Base-by-base conservation (phyloP, 2,797 vertebrate genomes). In the Valencia hispanica region DNA sequence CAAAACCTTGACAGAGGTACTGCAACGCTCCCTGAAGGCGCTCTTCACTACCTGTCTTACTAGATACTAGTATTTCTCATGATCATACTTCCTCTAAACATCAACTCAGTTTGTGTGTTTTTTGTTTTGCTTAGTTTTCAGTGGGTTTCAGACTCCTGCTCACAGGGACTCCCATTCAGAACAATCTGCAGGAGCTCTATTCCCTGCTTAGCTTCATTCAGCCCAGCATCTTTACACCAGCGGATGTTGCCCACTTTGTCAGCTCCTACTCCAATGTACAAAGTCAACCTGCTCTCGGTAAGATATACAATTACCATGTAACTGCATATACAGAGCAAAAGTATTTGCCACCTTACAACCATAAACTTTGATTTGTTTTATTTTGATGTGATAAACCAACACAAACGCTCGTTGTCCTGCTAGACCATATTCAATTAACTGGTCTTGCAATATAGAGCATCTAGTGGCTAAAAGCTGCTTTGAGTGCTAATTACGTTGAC, bases 101-200 rank as follows among this genome's bases (percentile, higher is more conserved):
- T 41, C 65, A 53, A 22, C 0, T 5, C 2, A 12, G 12, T 72
- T 65, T 57, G 5, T 41, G 34, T 68, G 10, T 72, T 1, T 1
- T 0, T 74, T 63, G n/a, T 72, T 32, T 70, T 27, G 25, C 84
- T 81, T 80, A 99, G 97, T 97, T 98, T 83, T 95, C 96, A 39
- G 80, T 95, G 61, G 93, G 92, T 47, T 99, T 98, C 91, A 93
- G 87, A 66, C 92, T 99, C 51, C 93, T 99, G 71, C 91, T 99
- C 81, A 99, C 97, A 0, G 98, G 98, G 51, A 99, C 97, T 5
- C 97, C 97, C 10, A 93, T 99, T 87, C 98, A 99, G 95, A 99
- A 99, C 92, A 97, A 92, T 88, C 95, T 99, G 7, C 94, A 94
- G 81, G 97, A 99, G 75, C 95, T 99, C 68, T 97, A 97, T 90